Conservation (phyloP, 2,888 invertebrate genomes). For the Osmoderma eremita region DNA sequence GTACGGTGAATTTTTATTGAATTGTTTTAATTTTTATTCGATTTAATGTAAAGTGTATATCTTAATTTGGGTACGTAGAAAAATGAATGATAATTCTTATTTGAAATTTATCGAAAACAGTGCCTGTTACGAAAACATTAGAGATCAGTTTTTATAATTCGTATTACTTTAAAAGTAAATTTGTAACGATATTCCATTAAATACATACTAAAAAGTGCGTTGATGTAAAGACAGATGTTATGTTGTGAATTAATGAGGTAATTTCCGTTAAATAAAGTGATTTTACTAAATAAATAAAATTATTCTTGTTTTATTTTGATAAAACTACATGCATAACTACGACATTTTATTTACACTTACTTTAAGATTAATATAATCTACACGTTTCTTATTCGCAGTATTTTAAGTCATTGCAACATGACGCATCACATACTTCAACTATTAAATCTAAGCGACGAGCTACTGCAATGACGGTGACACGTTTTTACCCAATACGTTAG, state of each 20-base stretch:
- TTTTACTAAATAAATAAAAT: conserved; percentile 22
- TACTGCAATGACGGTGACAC: conserved; percentile 72
- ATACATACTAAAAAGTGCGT: too few relatives aligned
- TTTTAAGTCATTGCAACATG: conserved; percentile 10
- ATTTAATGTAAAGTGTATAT: too few relatives aligned
- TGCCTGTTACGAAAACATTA: conserved; percentile 1
- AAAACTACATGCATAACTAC: too few relatives aligned
- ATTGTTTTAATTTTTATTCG: conserved; percentile 12
- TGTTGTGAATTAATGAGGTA: conserved; percentile 9
- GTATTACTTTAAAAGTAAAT: neutral
- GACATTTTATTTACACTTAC: neutral
- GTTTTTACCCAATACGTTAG: conserved; percentile 74
- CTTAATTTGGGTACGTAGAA: too few relatives aligned
- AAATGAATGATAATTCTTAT: neutral
- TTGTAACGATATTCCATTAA: too few relatives aligned
- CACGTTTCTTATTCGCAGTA: conserved; percentile 13
- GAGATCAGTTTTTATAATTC: neutral
- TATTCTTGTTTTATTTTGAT: too few relatives aligned
- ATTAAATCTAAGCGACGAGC: neutral
- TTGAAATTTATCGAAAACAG: neutral
- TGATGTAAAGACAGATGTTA: too few relatives aligned
- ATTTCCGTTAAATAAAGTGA: conserved; percentile 17
- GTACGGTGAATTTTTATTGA: neutral
- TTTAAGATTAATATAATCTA: neutral
- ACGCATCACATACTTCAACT: conserved; percentile 14